phyloP scores from a whole-genome alignment of 2,797 vertebrate genomes.

The Rhynchonycteris naso region DNA sequence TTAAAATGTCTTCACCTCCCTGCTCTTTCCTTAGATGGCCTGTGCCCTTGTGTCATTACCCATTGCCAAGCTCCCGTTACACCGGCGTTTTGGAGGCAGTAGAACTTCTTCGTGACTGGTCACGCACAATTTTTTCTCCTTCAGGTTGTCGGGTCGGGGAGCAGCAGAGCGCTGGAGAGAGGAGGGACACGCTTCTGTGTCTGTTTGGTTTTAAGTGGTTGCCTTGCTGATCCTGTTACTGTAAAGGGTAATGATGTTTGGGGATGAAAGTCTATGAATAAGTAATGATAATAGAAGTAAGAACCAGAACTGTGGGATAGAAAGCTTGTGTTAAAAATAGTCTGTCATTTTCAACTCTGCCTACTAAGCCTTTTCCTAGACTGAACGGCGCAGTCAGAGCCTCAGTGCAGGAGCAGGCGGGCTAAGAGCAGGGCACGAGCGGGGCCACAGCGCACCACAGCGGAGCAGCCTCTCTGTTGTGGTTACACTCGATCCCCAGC shows the following conservation, averaged over 20 bases:
- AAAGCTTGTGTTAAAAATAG: slow-evolving; percentile 73
- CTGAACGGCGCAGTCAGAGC: slow-evolving; percentile 36
- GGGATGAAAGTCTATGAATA: slow-evolving; percentile 77
- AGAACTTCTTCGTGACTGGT: background rate
- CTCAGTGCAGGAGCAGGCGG: background rate
- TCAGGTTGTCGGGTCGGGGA: background rate
- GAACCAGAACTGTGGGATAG: slow-evolving; percentile 64
- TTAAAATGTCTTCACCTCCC: background rate
- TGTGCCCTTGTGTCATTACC: background rate
- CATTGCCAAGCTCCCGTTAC: background rate
- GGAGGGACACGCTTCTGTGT: background rate
- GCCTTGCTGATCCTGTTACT: slow-evolving; percentile 64
- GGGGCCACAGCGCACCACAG: background rate
- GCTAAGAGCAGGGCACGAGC: background rate
- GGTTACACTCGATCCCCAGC: background rate
- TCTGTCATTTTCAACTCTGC: slow-evolving; percentile 68
- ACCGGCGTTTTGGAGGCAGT: background rate
- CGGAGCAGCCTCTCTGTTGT: background rate
- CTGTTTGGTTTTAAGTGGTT: slow-evolving; percentile 72
- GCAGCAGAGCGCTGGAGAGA: background rate
- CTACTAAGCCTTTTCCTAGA: slow-evolving; percentile 72
- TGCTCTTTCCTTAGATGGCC: background rate
- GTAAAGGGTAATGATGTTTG: slow-evolving; percentile 76
- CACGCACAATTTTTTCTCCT: background rate
- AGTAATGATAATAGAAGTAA: slow-evolving; percentile 76